These are phyloP conservation scores for Antennarius maculatus DNA, from an alignment of 2,797 vertebrate genomes.

Conservation along the genomic window DNA sequence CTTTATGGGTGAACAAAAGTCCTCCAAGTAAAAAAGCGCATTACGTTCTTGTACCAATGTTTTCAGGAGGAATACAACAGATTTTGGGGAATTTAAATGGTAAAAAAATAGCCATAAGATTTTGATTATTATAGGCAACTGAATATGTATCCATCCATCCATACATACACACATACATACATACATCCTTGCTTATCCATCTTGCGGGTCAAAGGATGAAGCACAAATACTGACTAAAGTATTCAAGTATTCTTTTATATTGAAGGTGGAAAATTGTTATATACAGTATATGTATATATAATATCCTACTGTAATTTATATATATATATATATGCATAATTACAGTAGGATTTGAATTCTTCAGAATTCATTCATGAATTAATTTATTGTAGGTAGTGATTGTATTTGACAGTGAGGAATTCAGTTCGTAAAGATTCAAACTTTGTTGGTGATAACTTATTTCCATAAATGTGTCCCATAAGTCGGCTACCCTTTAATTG, in stretches of 20 bases:
- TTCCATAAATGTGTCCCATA: conserved; percentile 10
- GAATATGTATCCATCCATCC: neutral
- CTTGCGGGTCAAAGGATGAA: neutral
- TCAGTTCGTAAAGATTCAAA: neutral
- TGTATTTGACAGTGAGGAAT: neutral
- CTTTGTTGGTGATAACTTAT: neutral
- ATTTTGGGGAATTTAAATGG: conserved; percentile 8
- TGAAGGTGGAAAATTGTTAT: too few species aligned
- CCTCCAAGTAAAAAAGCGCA: neutral
- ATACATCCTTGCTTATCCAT: too few species aligned
- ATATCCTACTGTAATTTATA: too few species aligned
- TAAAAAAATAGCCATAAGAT: neutral
- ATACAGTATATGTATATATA: too few species aligned
- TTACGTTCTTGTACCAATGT: neutral
- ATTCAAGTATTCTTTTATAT: neutral
- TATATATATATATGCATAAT: neutral
- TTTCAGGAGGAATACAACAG: neutral
- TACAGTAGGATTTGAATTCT: neutral
- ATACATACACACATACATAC: too few species aligned
- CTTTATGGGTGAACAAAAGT: neutral
- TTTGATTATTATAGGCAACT: neutral
- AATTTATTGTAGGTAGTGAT: neutral
- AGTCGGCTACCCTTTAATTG: conserved; percentile 49
- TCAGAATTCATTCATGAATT: neutral
- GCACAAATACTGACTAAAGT: neutral